A percentile compares a stretch with the other conserved stretches of the same genome.
phyloP scores from a whole-genome alignment of 2,888 invertebrate genomes.

The Scaeva pyrastri region DNA sequence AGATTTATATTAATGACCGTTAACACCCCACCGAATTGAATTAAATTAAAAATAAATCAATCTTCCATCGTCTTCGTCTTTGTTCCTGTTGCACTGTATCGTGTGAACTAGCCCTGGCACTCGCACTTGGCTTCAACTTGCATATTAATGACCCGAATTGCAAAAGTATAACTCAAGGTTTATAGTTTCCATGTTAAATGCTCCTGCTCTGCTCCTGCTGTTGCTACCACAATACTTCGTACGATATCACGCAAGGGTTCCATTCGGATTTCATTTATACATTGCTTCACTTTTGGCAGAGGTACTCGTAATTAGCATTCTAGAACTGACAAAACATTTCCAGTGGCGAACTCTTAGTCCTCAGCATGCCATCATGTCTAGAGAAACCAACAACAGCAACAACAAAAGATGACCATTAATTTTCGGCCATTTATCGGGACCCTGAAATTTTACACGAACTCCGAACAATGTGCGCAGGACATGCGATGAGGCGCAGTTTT shows the following conservation, averaged over 20 bases:
- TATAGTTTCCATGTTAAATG: neutral
- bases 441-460: neutral
- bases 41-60: slow-evolving; percentile 70
- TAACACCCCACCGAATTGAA: slow-evolving; percentile 54
- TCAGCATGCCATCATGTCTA: slow-evolving; percentile 61
- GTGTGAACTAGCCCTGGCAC: slow-evolving; percentile 40
- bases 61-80: slow-evolving; percentile 33
- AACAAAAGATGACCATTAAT: slow-evolving; percentile 65
- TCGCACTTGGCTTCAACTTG: slow-evolving; percentile 19
- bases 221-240: neutral
- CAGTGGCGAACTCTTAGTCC: slow-evolving; percentile 50
- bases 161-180: slow-evolving; percentile 13
- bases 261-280: slow-evolving; percentile 11
- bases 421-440: slow-evolving; percentile 60
- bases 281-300: slow-evolving; percentile 33
- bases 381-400: too few relatives aligned
- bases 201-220: neutral
- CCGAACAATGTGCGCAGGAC: slow-evolving; percentile 60
- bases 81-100: neutral
- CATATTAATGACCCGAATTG: slow-evolving; percentile 58
- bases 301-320: slow-evolving; percentile 72
- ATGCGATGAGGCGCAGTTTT: slow-evolving; percentile 56
- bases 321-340: slow-evolving; percentile 66
- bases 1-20: slow-evolving; percentile 65
- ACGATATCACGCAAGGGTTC: slow-evolving; percentile 65